Evolutionary conservation across 2,888 invertebrate genomes (phyloP).

Genomic region (Tromatobia lineatoria): DNA sequence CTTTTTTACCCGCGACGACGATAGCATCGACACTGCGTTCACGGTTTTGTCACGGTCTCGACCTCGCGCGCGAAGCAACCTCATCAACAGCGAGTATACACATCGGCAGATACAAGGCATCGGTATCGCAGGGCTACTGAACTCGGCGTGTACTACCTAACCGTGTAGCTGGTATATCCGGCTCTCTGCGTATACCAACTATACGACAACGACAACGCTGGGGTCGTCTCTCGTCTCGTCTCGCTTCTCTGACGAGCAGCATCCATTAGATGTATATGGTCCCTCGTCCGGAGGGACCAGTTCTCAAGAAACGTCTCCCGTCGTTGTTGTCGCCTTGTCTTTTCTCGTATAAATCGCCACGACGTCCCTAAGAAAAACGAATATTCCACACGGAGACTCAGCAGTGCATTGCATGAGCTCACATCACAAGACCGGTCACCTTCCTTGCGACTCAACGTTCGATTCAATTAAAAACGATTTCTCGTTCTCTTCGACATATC

Average conservation of each 20-base stretch:
- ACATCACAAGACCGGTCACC: slow-evolving; percentile 15
- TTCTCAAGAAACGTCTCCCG: slow-evolving; percentile 72
- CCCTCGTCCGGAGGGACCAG: slow-evolving; percentile 70
- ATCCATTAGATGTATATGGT: slow-evolving; percentile 67
- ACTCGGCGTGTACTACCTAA: slow-evolving; percentile 67
- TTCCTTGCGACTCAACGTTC: slow-evolving; percentile 25
- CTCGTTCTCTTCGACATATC: slow-evolving; percentile 33
- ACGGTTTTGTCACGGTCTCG: slow-evolving; percentile 75
- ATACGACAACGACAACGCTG: slow-evolving; percentile 56
- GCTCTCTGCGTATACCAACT: slow-evolving; percentile 52
- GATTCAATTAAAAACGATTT: slow-evolving; percentile 58
- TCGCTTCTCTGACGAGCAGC: slow-evolving; percentile 60
- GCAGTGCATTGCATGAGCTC: neutral
- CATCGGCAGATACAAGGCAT: slow-evolving; percentile 2
- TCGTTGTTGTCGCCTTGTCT: slow-evolving; percentile 62
- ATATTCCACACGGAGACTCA: slow-evolving; percentile 6
- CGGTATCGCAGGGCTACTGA: slow-evolving; percentile 66
- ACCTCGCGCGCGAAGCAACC: slow-evolving; percentile 54
- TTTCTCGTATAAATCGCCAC: slow-evolving; percentile 59
- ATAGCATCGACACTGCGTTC: slow-evolving; percentile 69
- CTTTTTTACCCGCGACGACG: slow-evolving; percentile 33
- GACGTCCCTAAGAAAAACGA: slow-evolving; percentile 50
- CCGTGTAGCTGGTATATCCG: slow-evolving; percentile 67
- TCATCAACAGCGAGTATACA: slow-evolving; percentile 42
- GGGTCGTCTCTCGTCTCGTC: slow-evolving; percentile 63